Evolutionary conservation across 2,113 vertebrate genomes (phyloP).

Genomic region (Pseudorhombus dupliciocellatus): DNA sequence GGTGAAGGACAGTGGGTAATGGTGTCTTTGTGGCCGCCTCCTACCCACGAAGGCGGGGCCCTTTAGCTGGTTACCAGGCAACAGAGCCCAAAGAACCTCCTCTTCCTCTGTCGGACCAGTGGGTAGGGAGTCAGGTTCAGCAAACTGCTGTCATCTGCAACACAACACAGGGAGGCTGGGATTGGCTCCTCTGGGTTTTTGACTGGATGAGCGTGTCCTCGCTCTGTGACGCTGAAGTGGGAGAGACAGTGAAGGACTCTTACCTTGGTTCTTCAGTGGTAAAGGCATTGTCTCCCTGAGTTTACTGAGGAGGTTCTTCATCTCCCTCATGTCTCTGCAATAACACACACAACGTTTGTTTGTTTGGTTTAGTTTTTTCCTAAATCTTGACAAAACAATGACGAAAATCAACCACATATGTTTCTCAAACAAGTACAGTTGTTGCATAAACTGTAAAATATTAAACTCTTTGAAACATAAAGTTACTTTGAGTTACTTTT

Average conservation of each 20-base stretch:
- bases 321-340: slow-evolving; percentile 94
- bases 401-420: too few species aligned
- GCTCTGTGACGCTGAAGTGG: not conserved
- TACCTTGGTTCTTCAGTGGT: slow-evolving; percentile 99
- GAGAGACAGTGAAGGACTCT: not conserved
- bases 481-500: too few species aligned
- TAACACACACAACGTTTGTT: slow-evolving; percentile 10
- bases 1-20: slow-evolving; percentile 77
- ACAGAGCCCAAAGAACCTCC: slow-evolving; percentile 96
- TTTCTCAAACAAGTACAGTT: too few species aligned
- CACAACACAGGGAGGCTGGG: slow-evolving; percentile 48
- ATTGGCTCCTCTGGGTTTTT: too few species aligned
- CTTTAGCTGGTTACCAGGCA: slow-evolving; percentile 96
- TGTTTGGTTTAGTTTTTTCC: too few species aligned
- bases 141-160: slow-evolving; percentile 96
- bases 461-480: too few species aligned
- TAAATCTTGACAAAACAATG: too few species aligned
- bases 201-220: not conserved
- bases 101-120: slow-evolving; percentile 94
- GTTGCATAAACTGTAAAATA: too few species aligned
- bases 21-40: slow-evolving; percentile 74
- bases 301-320: slow-evolving; percentile 99
- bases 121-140: slow-evolving; percentile 96
- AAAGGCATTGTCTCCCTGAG: slow-evolving; percentile 99
- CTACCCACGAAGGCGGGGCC: slow-evolving; percentile 65